A percentile compares a stretch with the other conserved stretches of the same genome.
Evolutionary conservation across 1,140 invertebrate species (phyloP).

Genomic region (Delia radicum): DNA sequence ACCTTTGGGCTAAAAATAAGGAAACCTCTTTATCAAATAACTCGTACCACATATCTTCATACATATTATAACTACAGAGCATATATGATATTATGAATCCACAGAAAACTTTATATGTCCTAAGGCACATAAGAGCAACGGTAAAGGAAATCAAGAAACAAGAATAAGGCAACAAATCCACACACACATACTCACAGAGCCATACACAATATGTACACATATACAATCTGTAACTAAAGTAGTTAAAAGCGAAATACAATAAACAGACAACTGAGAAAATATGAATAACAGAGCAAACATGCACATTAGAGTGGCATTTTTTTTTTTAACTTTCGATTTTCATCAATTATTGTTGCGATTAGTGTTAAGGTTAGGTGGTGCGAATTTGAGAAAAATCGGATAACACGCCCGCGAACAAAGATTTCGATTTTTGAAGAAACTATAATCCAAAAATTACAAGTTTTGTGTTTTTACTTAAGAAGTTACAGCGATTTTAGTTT

Average conservation of each 20-base stretch:
- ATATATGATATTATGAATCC: not conserved
- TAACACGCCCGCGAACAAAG: too few species aligned
- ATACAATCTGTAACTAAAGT: not conserved
- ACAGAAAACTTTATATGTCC: slow-evolving; percentile 2
- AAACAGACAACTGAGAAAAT: not conserved
- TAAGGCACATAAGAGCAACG: not conserved
- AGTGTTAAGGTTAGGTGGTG: too few species aligned
- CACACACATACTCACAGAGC: not conserved
- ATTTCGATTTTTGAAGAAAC: too few species aligned
- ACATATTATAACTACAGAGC: not conserved
- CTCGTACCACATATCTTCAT: not conserved
- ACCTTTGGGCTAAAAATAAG: slow-evolving; percentile 17
- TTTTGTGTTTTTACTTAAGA: too few species aligned
- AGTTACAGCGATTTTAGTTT: too few species aligned
- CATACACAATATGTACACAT: not conserved
- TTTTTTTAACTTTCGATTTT: too few species aligned
- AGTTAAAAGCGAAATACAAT: not conserved
- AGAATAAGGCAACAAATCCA: slow-evolving; percentile 1
- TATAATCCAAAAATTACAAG: too few species aligned
- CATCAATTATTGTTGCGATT: too few species aligned
- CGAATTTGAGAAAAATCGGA: too few species aligned
- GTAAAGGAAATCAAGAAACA: slow-evolving; percentile 22
- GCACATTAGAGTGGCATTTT: too few species aligned
- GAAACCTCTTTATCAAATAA: not conserved
- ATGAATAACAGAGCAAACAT: not conserved